Evolutionary conservation across 2,113 vertebrate species (phyloP).

Genomic region (Rhea pennata): DNA sequence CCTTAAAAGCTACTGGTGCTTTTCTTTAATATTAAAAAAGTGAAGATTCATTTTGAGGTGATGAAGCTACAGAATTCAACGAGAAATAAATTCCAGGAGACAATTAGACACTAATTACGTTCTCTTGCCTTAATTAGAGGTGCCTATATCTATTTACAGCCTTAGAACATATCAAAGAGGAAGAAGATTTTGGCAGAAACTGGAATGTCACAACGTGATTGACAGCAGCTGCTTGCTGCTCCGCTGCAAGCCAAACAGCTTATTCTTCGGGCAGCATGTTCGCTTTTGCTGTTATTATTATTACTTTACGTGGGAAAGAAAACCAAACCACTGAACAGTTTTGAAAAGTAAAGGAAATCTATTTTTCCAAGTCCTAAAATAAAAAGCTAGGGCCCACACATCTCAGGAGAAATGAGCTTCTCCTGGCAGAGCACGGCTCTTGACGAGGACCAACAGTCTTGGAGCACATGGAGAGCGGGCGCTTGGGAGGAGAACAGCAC

Average conservation of each 20-base stretch:
- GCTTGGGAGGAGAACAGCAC: not conserved
- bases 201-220: not conserved
- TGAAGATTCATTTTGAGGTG: not conserved
- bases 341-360: not conserved
- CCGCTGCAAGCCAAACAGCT: not conserved
- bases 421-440: not conserved
- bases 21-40: not conserved
- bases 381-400: not conserved
- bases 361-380: not conserved
- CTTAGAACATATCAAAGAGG: constrained; percentile 3
- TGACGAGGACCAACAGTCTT: not conserved
- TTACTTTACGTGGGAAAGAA: not conserved
- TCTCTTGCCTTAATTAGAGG: constrained; percentile 54
- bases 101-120: constrained; percentile 43
- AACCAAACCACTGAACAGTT: not conserved
- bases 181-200: constrained; percentile 33
- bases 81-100: constrained; percentile 46
- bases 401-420: not conserved
- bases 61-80: not conserved
- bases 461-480: not conserved
- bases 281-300: not conserved
- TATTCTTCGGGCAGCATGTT: not conserved
- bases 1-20: accelerated
- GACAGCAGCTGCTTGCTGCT: constrained; percentile 7
- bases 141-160: constrained; percentile 41